Percentiles rank a stretch among this genome's conserved stretches.
These are phyloP conservation scores for Tachystola acroxantha DNA, from an alignment of 2,888 invertebrate species.

Conservation along the genomic window DNA sequence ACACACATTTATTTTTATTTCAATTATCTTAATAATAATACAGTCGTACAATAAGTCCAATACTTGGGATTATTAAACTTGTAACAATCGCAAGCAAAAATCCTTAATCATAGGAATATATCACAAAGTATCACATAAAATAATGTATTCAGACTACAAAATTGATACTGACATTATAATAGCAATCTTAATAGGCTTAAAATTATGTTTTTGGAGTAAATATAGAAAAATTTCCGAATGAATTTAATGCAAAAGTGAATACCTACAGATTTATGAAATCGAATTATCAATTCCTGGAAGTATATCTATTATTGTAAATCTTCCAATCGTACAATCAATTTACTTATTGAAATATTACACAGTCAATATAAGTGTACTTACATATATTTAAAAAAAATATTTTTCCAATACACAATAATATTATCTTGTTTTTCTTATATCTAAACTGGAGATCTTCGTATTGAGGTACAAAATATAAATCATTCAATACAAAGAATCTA, in stretches of 20 bases:
- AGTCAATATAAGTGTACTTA: neutral
- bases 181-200: neutral
- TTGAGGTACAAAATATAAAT: constrained; percentile 2
- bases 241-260: too few relatives aligned
- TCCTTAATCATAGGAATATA: constrained; percentile 34
- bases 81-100: constrained; percentile 24
- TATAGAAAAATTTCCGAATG: too few relatives aligned
- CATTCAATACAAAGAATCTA: constrained; percentile 7
- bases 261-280: too few relatives aligned
- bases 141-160: constrained; percentile 45
- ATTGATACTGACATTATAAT: constrained; percentile 3
- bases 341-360: too few relatives aligned
- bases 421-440: neutral
- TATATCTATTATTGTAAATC: too few relatives aligned
- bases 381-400: neutral
- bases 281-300: too few relatives aligned
- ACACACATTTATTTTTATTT: constrained; percentile 12
- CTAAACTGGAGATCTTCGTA: constrained; percentile 4
- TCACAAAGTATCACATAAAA: constrained; percentile 64
- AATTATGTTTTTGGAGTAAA: too few relatives aligned
- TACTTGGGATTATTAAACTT: constrained; percentile 18
- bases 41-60: constrained; percentile 21
- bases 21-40: constrained; percentile 15
- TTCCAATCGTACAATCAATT: too few relatives aligned
- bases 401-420: neutral